Base-by-base conservation (phyloP, 1,140 invertebrate genomes). In the Papilio polytes region DNA sequence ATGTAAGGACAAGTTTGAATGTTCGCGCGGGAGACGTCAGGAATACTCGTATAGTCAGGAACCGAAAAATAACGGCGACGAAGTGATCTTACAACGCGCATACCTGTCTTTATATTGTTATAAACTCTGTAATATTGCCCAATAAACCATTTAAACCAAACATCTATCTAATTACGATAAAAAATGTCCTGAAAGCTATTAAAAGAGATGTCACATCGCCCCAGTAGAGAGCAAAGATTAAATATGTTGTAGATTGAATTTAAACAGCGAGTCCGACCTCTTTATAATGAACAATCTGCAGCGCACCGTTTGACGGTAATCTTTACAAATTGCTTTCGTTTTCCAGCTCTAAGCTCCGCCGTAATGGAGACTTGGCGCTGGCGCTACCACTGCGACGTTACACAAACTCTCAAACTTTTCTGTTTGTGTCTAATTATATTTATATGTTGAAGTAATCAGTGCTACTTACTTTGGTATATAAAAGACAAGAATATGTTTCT, bases 251-350 rank as follows among this genome's bases (percentile, higher is more conserved):
- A 59, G 48, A 78, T 78, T 59, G 48, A 56, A 56, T 78, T 78
- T 78, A 78, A 78, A 78, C 26, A 46, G 18, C 36, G 36, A 63
- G 77, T 78, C 77, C 77, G 77, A 78, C 56, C 77, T 78, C 77
- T 66, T 83, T 81, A 85, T 89, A 89, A 88, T 88, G 88, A 89
- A 88, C 87, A 86, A 84, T 86, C 82, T 86, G 84, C 84, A 80
- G 79, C 86, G 83, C 79, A 80, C 84, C 81, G 84, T 88, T 85
- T 87, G 87, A 86, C 85, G 81, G 87, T 89, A 89, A 89, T 89
- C 88, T 89, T 89, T 85, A 89, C 84, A 87, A 89, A 89, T 89
- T 87, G 88, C 85, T 84, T 82, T 89, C 86, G 82, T 85, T 89
- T 66, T 78, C 77, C 31, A 78, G 59, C 77, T 66, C 36, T 78